Base-by-base conservation (phyloP, 2,113 vertebrate species). In the Isurus oxyrinchus region DNA sequence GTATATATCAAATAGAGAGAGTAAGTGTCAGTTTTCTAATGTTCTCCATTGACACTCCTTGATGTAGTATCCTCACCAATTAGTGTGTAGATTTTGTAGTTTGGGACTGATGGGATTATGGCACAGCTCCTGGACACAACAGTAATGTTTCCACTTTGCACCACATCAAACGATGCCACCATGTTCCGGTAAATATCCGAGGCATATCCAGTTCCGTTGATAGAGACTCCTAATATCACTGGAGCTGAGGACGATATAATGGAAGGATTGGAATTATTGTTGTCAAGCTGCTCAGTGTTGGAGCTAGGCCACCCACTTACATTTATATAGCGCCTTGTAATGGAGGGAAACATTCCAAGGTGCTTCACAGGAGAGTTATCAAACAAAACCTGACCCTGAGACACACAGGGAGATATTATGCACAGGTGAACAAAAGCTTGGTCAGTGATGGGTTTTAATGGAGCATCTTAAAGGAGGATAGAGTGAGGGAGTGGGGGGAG, bases 91-190 rank as follows among this genome's bases (percentile, higher is more conserved):
- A 97, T 96, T 0, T 0, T 0, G 96, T 97, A 96, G 93, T 98
- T 88, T 0, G 99, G 99, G 96, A 98, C 97, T 0, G 97, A 96
- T 0, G 98, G 99, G 13, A 44, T 76, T 44, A 98, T 90, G 10
- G 97, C 96, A 95, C 99, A 99, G 97, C 97, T 98, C 61, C 0
- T 98, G 95, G 98, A 99, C 95, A 99, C 96, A 63, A 99, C 97
- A 0, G 98, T 99, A 96, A 99, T 1, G 81, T 99, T 98, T n/a
- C 98, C 98, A 40, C 96, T 97, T 97, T 99, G 99, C 59, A 99
- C 97, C 7, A 97, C 0, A 0, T 98, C 97, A 0, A 99, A 99
- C 0, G 99, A 98, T 0, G 98, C 97, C 35, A 98, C 98, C 97
- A 99, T 63, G 96, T 99, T 98, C 0, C 97, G 98, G 97, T 97